Evolutionary conservation across 2,113 vertebrate genomes (phyloP), one percentile per base, ranked within the genome.

Genomic region (Ancistrus triradiatus): DNA sequence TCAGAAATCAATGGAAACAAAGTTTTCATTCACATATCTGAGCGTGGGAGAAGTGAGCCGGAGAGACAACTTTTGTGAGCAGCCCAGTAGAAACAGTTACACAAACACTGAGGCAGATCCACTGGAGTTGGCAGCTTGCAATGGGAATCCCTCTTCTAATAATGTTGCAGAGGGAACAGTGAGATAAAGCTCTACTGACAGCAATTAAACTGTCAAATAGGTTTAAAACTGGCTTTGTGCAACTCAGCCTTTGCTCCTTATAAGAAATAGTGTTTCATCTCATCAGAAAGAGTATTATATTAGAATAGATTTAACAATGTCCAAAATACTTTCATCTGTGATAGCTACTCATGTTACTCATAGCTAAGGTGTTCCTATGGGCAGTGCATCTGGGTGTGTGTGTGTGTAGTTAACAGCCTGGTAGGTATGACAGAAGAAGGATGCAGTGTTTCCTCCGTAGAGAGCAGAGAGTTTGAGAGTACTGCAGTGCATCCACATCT

Each of bases 31-130:
- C 22, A 68, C 28, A 17, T 48, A 15, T 11, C 31, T 25, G 52
- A 18, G 31, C 1, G 4, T 47, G 37, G 50, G 27, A 67, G 27
- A 31, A 7, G 27, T 31, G 27, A n/a, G 3, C 27, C 27, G 27
- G 59, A 40, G 19, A 18, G n/a, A n/a, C n/a, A n/a, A n/a, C n/a
- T 31, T 48, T 69, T 40, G 42, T 62, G 64, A 48, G 19, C 4
- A 59, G 38, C 53, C 48, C 43, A 60, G 42, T 60, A 63, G 18
- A 68, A 57, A 66, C 46, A 59, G 38, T 35, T 67, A 52, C 51
- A 27, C 33, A 38, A 65, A 25, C 19, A 65, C n/a, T 21, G 21
- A 17, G 18, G 24, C 10, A 44, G 24, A 35, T 22, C 13, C 37
- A 66, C 14, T 17, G 22, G 19, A 44, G 8, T 31, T 67, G 64